Conservation (phyloP, 2,888 invertebrate species). For the Schrankia costaestrigalis region DNA sequence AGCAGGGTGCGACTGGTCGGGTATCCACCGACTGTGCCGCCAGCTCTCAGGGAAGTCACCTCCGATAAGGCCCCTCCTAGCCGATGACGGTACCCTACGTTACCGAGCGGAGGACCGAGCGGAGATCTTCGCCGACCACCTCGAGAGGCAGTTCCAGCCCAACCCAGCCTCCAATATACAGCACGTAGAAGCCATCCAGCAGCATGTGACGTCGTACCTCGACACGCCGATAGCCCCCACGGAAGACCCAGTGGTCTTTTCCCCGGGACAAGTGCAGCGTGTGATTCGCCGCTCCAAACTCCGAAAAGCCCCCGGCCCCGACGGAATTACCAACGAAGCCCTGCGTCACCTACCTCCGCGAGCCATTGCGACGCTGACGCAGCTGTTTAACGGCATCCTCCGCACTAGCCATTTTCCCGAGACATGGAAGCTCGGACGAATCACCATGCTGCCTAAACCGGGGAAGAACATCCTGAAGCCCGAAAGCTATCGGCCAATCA, state of each 20-base stretch:
- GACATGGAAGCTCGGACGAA: not conserved
- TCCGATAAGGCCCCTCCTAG: not conserved
- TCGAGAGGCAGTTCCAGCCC: not conserved
- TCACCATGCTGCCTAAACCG: conserved; percentile 26
- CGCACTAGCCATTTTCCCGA: not conserved
- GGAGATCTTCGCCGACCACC: not conserved
- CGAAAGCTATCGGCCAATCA: conserved; percentile 26
- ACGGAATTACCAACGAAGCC: not conserved
- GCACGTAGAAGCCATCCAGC: not conserved
- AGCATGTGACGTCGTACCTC: not conserved
- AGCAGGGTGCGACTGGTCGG: not conserved
- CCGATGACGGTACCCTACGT: not conserved
- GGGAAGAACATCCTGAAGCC: conserved; percentile 19
- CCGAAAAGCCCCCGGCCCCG: conserved; percentile 1
- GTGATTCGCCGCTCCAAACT: not conserved
- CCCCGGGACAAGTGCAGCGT: not conserved
- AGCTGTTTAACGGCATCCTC: not conserved
- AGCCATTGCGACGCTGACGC: not conserved
- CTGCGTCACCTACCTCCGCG: not conserved
- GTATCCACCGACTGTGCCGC: not conserved
- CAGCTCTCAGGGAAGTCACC: not conserved
- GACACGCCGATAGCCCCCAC: no score
- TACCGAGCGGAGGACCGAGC: conserved; percentile 1
- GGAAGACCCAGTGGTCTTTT: conserved; percentile 1
- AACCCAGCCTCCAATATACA: not conserved